Evolutionary conservation across 2,888 invertebrate species (phyloP), one percentile per base, ranked within the genome.

Genomic region (Sipha maydis): DNA sequence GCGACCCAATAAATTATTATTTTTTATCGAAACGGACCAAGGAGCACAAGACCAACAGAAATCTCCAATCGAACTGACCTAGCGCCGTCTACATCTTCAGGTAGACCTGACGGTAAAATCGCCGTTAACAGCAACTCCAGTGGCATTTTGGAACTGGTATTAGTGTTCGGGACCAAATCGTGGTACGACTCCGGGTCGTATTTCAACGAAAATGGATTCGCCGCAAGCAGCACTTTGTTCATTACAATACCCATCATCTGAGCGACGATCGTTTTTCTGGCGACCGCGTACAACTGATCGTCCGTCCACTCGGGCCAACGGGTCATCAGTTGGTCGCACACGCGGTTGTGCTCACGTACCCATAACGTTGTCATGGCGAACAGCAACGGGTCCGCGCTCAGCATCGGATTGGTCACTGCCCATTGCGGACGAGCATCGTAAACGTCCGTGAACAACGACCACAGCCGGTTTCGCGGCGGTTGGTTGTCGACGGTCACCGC

Each of bases 361-460:
- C 76, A 76, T 8, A 76, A 38, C 25, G 76, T 76, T 7, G 76
- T 9, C 73, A 75, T 75, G 31, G 31, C 73, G 31, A 75, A 75
- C 17, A 75, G 31, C n/a, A 75, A 17, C 17, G 73, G 73, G 31
- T 17, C 28, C 73, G 31, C 8, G 31, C 73, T 28, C 31, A 28
- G 7, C 5, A 75, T 28, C 31, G 73, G 73, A 75, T 75, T 19
- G 31, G 28, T 31, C 73, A 75, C 8, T 28, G 73, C 73, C 73
- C 73, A 75, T 14, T 28, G n/a, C 8, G 48, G 48, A 9, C n/a
- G n/a, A n/a, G n/a, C n/a, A n/a, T n/a, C n/a, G n/a, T n/a, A n/a
- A n/a, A n/a, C n/a, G n/a, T n/a, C n/a, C n/a, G n/a, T n/a, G n/a
- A n/a, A n/a, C n/a, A n/a, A n/a, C n/a, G n/a, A 54, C 7, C 54